Conservation (phyloP, 1,140 invertebrate species). For the Cylas formicarius region DNA sequence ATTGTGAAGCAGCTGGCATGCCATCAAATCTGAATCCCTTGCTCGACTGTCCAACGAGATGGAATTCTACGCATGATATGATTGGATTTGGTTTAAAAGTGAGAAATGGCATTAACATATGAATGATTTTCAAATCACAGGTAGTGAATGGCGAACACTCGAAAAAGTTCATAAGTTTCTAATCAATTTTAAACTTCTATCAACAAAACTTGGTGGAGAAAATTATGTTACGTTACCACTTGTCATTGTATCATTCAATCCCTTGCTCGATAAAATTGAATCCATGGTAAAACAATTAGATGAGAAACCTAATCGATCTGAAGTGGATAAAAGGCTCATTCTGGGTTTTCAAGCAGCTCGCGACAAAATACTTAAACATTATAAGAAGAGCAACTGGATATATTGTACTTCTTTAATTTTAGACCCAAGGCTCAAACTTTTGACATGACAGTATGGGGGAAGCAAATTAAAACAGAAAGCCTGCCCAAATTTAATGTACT, state of each 20-base stretch:
- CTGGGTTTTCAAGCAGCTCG: constrained; percentile 34
- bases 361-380: constrained; percentile 40
- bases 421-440: constrained; percentile 40
- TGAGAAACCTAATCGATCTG: constrained; percentile 22
- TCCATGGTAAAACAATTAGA: constrained; percentile 29
- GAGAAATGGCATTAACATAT: too few relatives aligned
- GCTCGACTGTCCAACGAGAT: constrained; percentile 19
- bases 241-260: constrained; percentile 37
- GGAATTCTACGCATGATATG: constrained; percentile 25
- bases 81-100: too few relatives aligned
- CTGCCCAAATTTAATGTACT: constrained; percentile 6
- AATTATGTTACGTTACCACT: constrained; percentile 35
- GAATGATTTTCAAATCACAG: constrained; percentile 31
- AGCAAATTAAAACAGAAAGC: constrained; percentile 5
- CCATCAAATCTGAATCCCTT: constrained; percentile 16
- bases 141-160: constrained; percentile 31
- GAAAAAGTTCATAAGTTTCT: constrained; percentile 36
- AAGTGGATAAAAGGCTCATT: constrained; percentile 16
- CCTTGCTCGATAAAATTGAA: constrained; percentile 39
- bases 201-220: constrained; percentile 33
- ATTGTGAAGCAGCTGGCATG: constrained; percentile 30
- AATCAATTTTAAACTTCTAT: constrained; percentile 35
- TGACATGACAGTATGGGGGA: constrained; percentile 37
- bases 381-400: constrained; percentile 39
- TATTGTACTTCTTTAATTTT: constrained; percentile 39